Evolutionary conservation across 1,140 invertebrate genomes (phyloP), one percentile per base, ranked within the genome.

Genomic region (Achroia grisella): DNA sequence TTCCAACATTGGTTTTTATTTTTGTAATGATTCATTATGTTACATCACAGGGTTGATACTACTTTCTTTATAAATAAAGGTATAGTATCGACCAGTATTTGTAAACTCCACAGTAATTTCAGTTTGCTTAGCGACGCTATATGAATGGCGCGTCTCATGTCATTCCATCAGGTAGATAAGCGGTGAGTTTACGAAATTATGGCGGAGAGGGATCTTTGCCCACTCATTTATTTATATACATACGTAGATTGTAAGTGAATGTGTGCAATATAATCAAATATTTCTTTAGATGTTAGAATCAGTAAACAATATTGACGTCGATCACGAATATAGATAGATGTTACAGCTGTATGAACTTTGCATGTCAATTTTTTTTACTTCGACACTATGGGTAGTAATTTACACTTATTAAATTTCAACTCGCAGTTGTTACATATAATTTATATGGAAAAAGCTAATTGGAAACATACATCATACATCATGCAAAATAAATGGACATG

Each of bases 121-220:
- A 69, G 71, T 74, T 78, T 79, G 80, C 80, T 84, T 80, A 73
- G 74, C 64, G 57, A 61, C 52, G 52, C 44, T 52, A 48, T 57
- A 60, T 48, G 39, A 54, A 52, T 43, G 56, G 17, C 64, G 75
- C 74, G 70, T 63, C 56, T 52, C 58, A 67, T 61, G 65, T 80
- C 76, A 78, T 84, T 81, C 76, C 75, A 81, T 78, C 63, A 45
- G 76, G 72, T 84, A 83, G 76, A 47, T 75, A 67, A 64, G 63
- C 80, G 80, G 78, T 84, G 80, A 84, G 80, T 80, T 80, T 63
- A 79, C 61, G 70, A 76, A 75, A 71, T 77, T 82, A 66, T 84
- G 80, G 78, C 75, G 80, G 77, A 77, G 80, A 84, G 80, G 80
- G 80, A 85, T 80, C 78, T 64, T 71, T 67, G 78, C 78, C 80